Conservation (phyloP, 1,140 invertebrate species). For the Phortica variegata region DNA sequence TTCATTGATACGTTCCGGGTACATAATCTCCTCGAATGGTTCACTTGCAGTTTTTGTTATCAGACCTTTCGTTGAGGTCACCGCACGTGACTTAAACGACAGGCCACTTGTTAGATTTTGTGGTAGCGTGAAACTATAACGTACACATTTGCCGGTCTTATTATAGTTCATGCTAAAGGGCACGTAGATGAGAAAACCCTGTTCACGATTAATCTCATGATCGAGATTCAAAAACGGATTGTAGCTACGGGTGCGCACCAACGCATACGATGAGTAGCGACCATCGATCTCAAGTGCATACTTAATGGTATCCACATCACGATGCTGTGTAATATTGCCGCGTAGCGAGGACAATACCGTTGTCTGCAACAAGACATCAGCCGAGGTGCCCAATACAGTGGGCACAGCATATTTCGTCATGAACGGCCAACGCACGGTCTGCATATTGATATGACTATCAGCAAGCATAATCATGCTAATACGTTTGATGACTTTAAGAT, state of each 20-base stretch:
- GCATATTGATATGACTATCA: conserved; percentile 54
- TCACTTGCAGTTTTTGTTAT: conserved; percentile 39
- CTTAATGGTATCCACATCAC: conserved; percentile 42
- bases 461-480: conserved; percentile 36
- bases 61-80: conserved; percentile 42
- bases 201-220: conserved; percentile 62
- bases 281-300: conserved; percentile 63
- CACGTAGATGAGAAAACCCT: conserved; percentile 63
- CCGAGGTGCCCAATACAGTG: conserved; percentile 62
- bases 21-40: conserved; percentile 45
- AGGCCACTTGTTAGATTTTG: conserved; percentile 50
- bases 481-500: conserved; percentile 32
- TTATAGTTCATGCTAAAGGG: conserved; percentile 59
- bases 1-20: conserved; percentile 38
- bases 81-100: conserved; percentile 49
- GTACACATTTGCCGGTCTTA: conserved; percentile 29
- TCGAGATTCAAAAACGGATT: conserved; percentile 63
- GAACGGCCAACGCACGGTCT: conserved; percentile 50
- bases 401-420: conserved; percentile 59
- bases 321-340: conserved; percentile 60
- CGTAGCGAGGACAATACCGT: conserved; percentile 61
- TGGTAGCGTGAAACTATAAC: conserved; percentile 43
- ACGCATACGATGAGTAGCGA: conserved; percentile 63
- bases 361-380: conserved; percentile 57
- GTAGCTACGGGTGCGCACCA: conserved; percentile 61